A percentile compares a stretch with the other conserved stretches of the same genome.
Conservation (phyloP, 1,140 invertebrate genomes). For the Heliconius eleuchia region DNA sequence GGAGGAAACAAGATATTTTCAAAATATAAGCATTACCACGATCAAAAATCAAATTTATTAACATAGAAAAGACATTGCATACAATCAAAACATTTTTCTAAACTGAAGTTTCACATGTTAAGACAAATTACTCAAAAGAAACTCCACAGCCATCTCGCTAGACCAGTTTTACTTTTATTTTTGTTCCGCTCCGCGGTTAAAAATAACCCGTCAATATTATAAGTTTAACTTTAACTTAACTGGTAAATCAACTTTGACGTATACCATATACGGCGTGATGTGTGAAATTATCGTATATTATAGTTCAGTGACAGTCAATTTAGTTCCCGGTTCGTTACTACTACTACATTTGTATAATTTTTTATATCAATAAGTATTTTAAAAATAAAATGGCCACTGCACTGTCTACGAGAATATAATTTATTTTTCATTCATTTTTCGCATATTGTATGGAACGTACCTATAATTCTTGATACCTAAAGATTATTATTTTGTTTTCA, state of each 20-base stretch:
- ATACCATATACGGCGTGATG: not conserved
- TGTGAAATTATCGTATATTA: not conserved
- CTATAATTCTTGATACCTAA: too few relatives aligned
- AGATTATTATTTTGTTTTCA: too few relatives aligned
- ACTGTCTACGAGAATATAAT: too few relatives aligned
- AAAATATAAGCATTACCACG: not conserved
- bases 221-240: constrained; percentile 1
- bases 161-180: constrained; percentile 9
- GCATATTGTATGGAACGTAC: too few relatives aligned
- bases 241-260: constrained; percentile 6
- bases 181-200: not conserved
- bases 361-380: too few relatives aligned
- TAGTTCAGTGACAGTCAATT: not conserved
- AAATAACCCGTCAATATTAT: not conserved
- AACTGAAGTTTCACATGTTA: not conserved
- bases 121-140: not conserved
- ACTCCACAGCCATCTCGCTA: not conserved
- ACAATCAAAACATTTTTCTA: not conserved
- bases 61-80: too few relatives aligned
- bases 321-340: not conserved
- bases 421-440: too few relatives aligned
- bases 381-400: too few relatives aligned
- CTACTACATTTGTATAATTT: not conserved
- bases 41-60: not conserved
- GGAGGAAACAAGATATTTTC: not conserved